A percentile compares a stretch with the other conserved stretches of the same genome.
phyloP scores from a whole-genome alignment of 2,113 vertebrate species.

The Nymphicus hollandicus region DNA sequence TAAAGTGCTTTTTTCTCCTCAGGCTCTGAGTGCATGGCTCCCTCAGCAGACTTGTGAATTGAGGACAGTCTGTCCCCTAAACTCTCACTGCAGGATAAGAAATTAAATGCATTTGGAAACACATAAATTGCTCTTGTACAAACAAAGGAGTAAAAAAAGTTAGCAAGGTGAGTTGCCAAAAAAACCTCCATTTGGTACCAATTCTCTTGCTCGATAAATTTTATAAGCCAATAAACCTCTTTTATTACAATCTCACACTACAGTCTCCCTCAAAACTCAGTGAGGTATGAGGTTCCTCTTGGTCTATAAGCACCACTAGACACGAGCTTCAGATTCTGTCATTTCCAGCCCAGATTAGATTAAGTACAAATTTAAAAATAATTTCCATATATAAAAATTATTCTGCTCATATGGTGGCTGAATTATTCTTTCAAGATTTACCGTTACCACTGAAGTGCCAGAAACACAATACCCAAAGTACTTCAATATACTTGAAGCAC shows the following conservation, averaged over 20 bases:
- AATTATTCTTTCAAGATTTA: not conserved
- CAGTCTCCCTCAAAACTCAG: not conserved
- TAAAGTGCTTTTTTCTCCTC: rapidly evolving
- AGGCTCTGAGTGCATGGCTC: rapidly evolving
- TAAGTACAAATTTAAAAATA: not conserved
- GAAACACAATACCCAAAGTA: not conserved
- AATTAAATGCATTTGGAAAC: not conserved
- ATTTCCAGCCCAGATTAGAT: not conserved
- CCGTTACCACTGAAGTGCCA: rapidly evolving
- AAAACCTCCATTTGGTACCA: not conserved
- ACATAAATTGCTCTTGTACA: not conserved
- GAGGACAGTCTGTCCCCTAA: not conserved
- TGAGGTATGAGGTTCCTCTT: not conserved
- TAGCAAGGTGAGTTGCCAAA: not conserved
- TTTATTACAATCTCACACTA: not conserved
- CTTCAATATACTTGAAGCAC: not conserved
- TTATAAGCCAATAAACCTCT: not conserved
- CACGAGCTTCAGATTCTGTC: not conserved
- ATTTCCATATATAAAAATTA: not conserved
- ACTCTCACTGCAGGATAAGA: not conserved
- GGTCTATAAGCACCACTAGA: not conserved
- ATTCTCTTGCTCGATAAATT: not conserved
- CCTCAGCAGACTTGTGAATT: not conserved
- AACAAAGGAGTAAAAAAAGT: not conserved
- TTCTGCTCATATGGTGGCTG: not conserved